Base-by-base conservation (phyloP, 2,888 invertebrate species). In the Heliconius cydno region DNA sequence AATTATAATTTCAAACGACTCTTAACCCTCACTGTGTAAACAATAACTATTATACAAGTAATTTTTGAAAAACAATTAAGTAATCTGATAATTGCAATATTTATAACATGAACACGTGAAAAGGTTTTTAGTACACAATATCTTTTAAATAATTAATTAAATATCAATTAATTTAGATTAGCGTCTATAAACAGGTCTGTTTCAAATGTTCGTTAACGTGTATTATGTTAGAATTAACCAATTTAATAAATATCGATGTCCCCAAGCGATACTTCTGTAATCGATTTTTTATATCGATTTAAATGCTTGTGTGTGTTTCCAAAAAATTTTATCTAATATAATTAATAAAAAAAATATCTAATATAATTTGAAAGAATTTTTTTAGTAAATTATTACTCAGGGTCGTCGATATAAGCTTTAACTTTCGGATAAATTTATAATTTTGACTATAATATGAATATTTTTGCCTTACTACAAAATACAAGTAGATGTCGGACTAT, bases 101-200 rank as follows among this genome's bases (percentile, higher is more conserved):
- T 86, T 87, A 86, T 89, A 91, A 83, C 84, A 87, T 90, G 90
- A 92, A 92, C 90, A 91, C 89, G 90, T 91, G 90, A 89, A 88
- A 89, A 87, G 87, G 87, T 88, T 90, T 85, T 86, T 87, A 90
- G 87, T 89, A 82, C 82, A 79, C 82, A 79, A 81, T 82, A 82
- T 82, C 83, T 84, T 84, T 78, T 81, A 74, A 74, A 72, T 77
- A 79, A 81, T 80, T 79, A 79, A 67, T 80, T 72, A 80, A 77
- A 80, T 83, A 81, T 76, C 65, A 76, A 78, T 77, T 73, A 77
- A 77, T 78, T 77, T 82, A 76, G 74, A 81, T 76, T 79, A 81
- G 66, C 63, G 75, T 78, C 79, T 80, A 81, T 65, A 76, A 80
- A 77, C 68, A 79, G 71, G 70, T 66, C n/a, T 79, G 79, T 65